Percentiles rank a stretch among this genome's conserved stretches.
Evolutionary conservation across 2,888 invertebrate genomes (phyloP).

Genomic region (Rotaria socialis): DNA sequence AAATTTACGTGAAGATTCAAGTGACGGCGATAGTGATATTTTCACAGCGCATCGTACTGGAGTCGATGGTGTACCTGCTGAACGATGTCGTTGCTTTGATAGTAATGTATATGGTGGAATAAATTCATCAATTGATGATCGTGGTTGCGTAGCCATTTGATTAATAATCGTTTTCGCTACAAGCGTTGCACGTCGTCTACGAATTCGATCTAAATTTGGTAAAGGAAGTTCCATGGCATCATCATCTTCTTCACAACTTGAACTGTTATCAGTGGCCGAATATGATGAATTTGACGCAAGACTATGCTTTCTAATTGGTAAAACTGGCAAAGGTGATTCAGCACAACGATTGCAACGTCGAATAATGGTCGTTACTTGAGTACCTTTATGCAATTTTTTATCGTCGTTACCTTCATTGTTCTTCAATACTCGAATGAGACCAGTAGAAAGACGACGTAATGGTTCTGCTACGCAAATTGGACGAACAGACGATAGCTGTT

Average conservation of each 20-base stretch:
- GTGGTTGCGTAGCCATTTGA: constrained; percentile 17
- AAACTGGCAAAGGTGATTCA: neutral
- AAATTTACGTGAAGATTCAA: neutral
- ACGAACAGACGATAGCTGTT: neutral
- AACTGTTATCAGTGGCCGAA: neutral
- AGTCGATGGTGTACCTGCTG: neutral
- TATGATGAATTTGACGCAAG: neutral
- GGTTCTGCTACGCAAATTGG: neutral
- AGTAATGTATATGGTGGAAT: neutral
- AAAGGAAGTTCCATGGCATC: neutral
- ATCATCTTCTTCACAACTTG: neutral
- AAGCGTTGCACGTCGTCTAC: constrained; percentile 20
- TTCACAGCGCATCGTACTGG: neutral
- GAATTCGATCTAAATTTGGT: neutral
- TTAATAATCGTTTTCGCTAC: constrained; percentile 26
- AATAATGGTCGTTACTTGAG: neutral
- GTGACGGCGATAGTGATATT: neutral
- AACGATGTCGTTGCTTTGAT: neutral
- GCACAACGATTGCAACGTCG: neutral
- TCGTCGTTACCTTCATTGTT: neutral
- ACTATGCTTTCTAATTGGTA: no score
- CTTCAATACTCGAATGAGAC: neutral
- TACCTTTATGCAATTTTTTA: neutral
- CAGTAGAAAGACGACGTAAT: neutral
- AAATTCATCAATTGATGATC: neutral